Evolutionary conservation across 2,797 vertebrate species (phyloP).

Genomic region (Perodicticus potto): DNA sequence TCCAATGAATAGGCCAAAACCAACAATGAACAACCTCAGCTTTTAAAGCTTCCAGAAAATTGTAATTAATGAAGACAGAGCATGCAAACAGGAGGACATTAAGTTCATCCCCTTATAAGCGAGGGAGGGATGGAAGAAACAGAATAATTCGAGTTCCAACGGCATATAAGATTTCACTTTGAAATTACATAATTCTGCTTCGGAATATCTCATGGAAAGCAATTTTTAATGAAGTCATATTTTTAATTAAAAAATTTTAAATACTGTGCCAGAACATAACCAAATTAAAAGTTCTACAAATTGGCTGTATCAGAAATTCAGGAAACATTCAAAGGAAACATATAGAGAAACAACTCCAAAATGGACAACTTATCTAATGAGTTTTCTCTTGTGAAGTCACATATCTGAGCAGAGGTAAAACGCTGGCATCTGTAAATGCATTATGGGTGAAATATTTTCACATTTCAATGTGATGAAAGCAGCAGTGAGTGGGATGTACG

Average conservation of each 20-base stretch:
- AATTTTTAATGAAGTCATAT: neutral
- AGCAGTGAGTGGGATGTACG: neutral
- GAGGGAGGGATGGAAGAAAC: too few species aligned
- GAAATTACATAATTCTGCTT: neutral
- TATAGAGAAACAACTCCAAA: neutral
- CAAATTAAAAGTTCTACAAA: neutral
- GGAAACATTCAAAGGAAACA: neutral
- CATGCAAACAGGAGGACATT: neutral
- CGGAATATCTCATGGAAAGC: neutral
- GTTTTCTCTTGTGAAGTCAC: neutral
- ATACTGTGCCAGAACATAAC: neutral
- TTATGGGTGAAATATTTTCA: neutral
- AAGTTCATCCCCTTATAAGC: neutral
- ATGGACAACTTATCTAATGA: neutral
- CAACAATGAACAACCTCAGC: neutral
- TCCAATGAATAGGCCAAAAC: accelerated
- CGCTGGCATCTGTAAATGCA: neutral
- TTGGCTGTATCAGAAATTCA: neutral
- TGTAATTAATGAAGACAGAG: neutral
- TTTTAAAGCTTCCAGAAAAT: neutral
- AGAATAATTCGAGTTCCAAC: neutral
- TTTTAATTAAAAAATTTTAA: conserved; percentile 33
- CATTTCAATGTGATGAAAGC: neutral
- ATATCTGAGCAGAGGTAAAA: neutral
- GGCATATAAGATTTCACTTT: neutral